These are phyloP conservation scores for Drosophila tristis DNA, from an alignment of 1,140 invertebrate genomes.

Conservation along the genomic window DNA sequence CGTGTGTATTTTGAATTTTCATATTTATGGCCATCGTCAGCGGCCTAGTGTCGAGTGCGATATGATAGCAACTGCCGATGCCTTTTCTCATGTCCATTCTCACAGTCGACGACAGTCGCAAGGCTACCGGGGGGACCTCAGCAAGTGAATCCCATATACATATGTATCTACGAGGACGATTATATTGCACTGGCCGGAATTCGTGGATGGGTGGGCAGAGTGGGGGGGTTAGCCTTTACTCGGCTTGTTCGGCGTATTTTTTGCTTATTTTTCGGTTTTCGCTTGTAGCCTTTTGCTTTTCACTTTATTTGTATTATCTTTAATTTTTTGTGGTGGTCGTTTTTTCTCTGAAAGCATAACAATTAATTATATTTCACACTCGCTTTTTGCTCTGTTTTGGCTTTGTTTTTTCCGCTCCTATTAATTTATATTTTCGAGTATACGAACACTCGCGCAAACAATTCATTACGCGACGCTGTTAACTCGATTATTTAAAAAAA, in stretches of 20 bases:
- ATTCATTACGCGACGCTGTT: conserved; percentile 43
- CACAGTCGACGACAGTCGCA: conserved; percentile 13
- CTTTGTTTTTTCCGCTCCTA: conserved; percentile 17
- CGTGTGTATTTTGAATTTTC: conserved; percentile 61
- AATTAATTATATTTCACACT: conserved; percentile 58
- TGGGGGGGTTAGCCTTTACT: background rate
- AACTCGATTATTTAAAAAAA: conserved; percentile 52
- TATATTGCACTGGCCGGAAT: background rate
- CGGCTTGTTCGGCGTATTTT: conserved; percentile 13
- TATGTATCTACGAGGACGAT: conserved; percentile 3
- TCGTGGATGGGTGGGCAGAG: too few relatives aligned
- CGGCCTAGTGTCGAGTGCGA: conserved; percentile 29
- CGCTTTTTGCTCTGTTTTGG: conserved; percentile 18
- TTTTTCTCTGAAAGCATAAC: conserved; percentile 26
- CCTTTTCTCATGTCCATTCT: conserved; percentile 24
- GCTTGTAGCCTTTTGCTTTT: conserved; percentile 13
- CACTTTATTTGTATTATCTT: conserved; percentile 10
- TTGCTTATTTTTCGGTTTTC: conserved; percentile 1
- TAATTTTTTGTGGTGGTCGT: conserved; percentile 7
- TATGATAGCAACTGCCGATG: conserved; percentile 35
- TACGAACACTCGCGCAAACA: conserved; percentile 12
- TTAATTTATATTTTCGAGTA: conserved; percentile 33
- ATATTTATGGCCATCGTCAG: conserved; percentile 59
- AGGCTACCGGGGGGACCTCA: background rate
- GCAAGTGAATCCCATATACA: background rate